Conservation (phyloP, 2,113 vertebrate species). For the Alouatta palliata region DNA sequence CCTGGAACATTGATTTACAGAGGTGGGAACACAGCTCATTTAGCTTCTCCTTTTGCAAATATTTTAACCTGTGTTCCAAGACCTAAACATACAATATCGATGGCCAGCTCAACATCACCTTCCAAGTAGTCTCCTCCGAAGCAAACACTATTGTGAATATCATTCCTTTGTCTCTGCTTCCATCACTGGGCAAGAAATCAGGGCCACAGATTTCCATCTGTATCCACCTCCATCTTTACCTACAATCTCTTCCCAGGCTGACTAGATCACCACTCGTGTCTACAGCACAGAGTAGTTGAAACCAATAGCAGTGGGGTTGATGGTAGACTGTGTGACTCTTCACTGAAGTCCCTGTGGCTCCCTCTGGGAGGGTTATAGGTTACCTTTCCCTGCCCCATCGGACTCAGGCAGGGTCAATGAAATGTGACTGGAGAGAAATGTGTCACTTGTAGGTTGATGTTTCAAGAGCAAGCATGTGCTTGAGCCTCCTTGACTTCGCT, state of each 20-base stretch:
- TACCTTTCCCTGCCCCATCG: not conserved
- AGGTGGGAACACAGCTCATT: not conserved
- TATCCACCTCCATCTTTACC: not conserved
- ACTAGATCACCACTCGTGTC: not conserved
- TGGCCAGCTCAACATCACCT: not conserved
- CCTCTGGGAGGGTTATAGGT: fast-evolving
- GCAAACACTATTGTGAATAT: not conserved
- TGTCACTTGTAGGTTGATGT: not conserved
- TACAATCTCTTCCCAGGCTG: not conserved
- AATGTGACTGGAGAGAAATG: not conserved
- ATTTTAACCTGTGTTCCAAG: not conserved
- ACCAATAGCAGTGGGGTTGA: not conserved
- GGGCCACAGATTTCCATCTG: not conserved
- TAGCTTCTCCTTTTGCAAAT: not conserved
- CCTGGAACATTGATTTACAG: not conserved
- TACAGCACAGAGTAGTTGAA: not conserved
- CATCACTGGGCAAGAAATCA: no score
- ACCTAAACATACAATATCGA: not conserved
- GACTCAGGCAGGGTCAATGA: not conserved
- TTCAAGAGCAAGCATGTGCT: not conserved
- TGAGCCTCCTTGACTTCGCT: not conserved
- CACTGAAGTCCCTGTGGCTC: not conserved
- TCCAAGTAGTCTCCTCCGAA: not conserved
- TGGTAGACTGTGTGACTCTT: not conserved
- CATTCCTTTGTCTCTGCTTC: not conserved